Evolutionary conservation across 2,888 invertebrate genomes (phyloP), one percentile per base, ranked within the genome.

Genomic region (Caenorhabditis sp.): DNA sequence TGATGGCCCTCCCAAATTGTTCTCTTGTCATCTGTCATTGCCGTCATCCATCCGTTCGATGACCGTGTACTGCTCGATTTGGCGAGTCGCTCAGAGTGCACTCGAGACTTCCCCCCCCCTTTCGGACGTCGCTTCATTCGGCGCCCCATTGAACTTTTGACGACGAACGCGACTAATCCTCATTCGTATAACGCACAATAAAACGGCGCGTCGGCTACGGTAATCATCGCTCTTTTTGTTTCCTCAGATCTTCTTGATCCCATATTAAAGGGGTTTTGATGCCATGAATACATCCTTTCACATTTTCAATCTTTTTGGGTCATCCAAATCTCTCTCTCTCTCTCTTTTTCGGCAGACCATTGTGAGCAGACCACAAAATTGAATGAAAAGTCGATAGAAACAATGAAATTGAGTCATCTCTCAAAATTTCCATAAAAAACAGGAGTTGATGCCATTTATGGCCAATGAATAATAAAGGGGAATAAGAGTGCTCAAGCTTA

Each of bases 71-170:
- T 26, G 17, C 13, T n/a, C 62, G 52, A 52, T 63, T 50, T 41
- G 61, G 24, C 35, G 22, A 45, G 27, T 58, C 46, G 27, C 26
- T 26, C 63, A 58, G 45, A 61, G 37, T 48, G n/a, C n/a, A 13
- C 43, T 50, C 48, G 1, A 41, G 37, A 11, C 55, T 46, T 45
- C 52, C 32, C 53, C 37, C 46, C 17, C 48, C 1, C n/a, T 50
- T 48, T 63, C 63, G 43, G 52, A n/a, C 37, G 39, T 43, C 43
- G 45, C n/a, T n/a, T n/a, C n/a, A n/a, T n/a, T n/a, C n/a, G 27
- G 55, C 53, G 55, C 56, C 50, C 43, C 68, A 55, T 52, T 52
- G 70, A 70, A 70, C 70, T 59, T 70, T 70, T 48, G 56, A 65
- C 50, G 66, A 20, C 11, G 55, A 56, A 56, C 37, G 32, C 35